Evolutionary conservation across 2,113 vertebrate species (phyloP).

Genomic region (Serinus canaria): DNA sequence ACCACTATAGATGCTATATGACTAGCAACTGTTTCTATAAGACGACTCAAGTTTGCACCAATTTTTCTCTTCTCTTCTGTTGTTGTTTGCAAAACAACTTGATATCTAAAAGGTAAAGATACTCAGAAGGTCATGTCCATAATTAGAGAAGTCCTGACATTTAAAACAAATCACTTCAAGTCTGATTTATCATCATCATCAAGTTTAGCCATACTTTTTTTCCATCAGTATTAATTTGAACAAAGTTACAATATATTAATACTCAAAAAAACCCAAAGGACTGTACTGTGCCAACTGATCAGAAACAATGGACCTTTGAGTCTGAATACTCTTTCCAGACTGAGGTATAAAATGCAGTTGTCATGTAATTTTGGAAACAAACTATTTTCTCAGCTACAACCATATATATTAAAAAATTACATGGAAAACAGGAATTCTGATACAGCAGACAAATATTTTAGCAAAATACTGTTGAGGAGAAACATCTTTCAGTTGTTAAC

Average conservation of each 20-base stretch:
- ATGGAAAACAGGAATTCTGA: not conserved
- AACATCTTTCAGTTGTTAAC: not conserved
- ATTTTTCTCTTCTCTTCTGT: slow-evolving; percentile 76
- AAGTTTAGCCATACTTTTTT: not conserved
- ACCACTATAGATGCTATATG: slow-evolving; percentile 75
- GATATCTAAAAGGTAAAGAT: slow-evolving; percentile 62
- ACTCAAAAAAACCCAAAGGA: not conserved
- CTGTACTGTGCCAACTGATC: rapidly evolving
- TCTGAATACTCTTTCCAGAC: not conserved
- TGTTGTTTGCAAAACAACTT: slow-evolving; percentile 72
- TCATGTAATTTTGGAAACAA: not conserved
- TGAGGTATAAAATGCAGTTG: not conserved
- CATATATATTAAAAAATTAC: not conserved
- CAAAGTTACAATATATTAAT: not conserved
- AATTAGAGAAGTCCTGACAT: not conserved
- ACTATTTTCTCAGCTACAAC: not conserved
- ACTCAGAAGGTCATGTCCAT: rapidly evolving
- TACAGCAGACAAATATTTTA: not conserved
- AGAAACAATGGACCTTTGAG: not conserved
- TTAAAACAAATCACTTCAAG: not conserved
- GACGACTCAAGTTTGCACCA: slow-evolving; percentile 68
- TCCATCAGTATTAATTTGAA: not conserved
- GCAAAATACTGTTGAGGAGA: not conserved
- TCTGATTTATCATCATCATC: not conserved
- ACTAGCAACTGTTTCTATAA: slow-evolving; percentile 70